A percentile compares a stretch with the other conserved stretches of the same genome.
Conservation (phyloP, 2,113 vertebrate species). For the Psittacara wagleri region DNA sequence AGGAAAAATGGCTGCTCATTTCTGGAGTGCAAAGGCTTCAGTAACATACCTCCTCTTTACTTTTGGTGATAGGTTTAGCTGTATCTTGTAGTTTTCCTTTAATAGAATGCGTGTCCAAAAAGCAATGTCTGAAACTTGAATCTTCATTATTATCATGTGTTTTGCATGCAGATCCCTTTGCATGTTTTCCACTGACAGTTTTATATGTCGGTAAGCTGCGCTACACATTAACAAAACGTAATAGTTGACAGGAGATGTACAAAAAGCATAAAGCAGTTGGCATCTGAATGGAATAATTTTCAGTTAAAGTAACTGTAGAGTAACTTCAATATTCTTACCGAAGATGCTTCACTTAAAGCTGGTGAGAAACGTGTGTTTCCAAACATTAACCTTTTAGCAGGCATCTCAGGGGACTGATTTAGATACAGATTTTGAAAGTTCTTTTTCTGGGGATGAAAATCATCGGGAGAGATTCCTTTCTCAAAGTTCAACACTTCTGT, state of each 20-base stretch:
- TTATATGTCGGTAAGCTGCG: background rate
- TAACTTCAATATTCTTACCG: constrained; percentile 60
- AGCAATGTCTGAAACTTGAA: background rate
- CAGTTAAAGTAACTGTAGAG: background rate
- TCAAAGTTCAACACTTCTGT: background rate
- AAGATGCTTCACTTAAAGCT: constrained; percentile 24
- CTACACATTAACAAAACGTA: constrained; percentile 20
- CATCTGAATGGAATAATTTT: background rate
- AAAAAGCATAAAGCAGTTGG: background rate
- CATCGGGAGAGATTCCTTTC: background rate
- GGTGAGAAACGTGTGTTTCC: constrained; percentile 56
- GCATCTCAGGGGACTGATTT: background rate
- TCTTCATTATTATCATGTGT: background rate
- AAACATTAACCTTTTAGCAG: background rate
- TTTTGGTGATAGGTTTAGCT: background rate
- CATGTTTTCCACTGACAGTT: background rate
- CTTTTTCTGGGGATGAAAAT: background rate
- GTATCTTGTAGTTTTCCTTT: constrained; percentile 16
- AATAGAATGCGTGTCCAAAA: constrained; percentile 18
- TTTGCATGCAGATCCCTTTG: background rate
- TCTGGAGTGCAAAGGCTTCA: background rate
- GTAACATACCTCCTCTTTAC: constrained; percentile 31
- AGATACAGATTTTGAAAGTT: background rate
- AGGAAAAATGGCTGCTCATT: background rate
- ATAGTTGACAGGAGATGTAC: background rate